Base-by-base conservation (phyloP, 1,140 invertebrate species). In the Drosophila tani region DNA sequence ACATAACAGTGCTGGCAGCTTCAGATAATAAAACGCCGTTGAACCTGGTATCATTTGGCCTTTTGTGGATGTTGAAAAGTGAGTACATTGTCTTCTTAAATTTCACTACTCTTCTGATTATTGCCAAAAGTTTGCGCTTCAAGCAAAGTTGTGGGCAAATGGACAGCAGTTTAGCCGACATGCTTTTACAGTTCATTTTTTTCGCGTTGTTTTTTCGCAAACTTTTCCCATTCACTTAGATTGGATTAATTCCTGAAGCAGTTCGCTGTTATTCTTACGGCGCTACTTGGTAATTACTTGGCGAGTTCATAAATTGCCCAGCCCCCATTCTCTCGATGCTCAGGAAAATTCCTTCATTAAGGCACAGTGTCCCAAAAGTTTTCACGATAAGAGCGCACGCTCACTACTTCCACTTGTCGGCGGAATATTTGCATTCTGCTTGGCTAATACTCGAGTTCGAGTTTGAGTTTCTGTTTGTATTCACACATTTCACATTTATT, bases 231-330 rank as follows among this genome's bases (percentile, higher is more conserved):
- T 87, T 81, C 47, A 70, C 60, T 47, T 46, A 38, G 59, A 85
- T 79, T 67, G 69, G 73, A 82, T 67, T 82, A 59, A 58, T 75
- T 82, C 38, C 12, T 12, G 35, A 35, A 70, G 59, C 40, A 63
- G 47, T 69, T 79, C 58, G 19, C 50, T 65, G 19, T 57, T 47
- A 55, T 60, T 59, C 40, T 43, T 66, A 67, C 64, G 58, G 59
- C 49, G 49, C 7, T 74, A 60, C 81, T 88, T 78, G 70, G 57
- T 80, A 90, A 90, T 90, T 90, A 70, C 50, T 78, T 74, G 56
- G 51, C 35, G 51, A 78, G 81, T 81, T 79, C 65, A 64, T 55
- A 87, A 84, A 84, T 69, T 60, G 79, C 43, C 47, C 43, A 1
- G 21, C 19, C 15, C n/a, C 47, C 19, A 21, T 45, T 45, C 9